phyloP scores from a whole-genome alignment of 2,888 invertebrate genomes.

The Lycaena phlaeas region DNA sequence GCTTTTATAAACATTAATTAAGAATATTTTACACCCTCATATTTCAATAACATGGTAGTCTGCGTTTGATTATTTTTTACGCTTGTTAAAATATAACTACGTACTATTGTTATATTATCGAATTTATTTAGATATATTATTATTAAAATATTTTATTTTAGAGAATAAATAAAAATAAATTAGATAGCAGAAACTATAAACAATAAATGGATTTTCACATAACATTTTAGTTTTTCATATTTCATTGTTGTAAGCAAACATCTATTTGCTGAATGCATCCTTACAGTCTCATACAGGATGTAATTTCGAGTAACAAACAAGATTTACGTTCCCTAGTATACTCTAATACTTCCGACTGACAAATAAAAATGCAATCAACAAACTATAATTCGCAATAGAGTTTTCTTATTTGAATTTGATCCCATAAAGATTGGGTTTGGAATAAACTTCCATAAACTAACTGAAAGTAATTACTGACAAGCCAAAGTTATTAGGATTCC shows the following conservation, averaged over 20 bases:
- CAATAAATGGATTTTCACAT: not conserved
- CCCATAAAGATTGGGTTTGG: not conserved
- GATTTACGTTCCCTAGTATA: not conserved
- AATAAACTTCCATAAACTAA: not conserved
- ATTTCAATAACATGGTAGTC: too few relatives aligned
- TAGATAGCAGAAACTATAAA: too few relatives aligned
- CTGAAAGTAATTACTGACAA: not conserved
- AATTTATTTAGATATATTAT: not conserved
- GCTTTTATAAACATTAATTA: too few relatives aligned
- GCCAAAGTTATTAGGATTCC: not conserved
- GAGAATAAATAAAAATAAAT: too few relatives aligned
- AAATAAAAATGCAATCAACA: slow-evolving; percentile 3
- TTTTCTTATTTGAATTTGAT: not conserved
- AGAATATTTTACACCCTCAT: too few relatives aligned
- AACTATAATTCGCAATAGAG: not conserved
- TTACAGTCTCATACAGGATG: slow-evolving; percentile 4
- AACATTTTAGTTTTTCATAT: not conserved
- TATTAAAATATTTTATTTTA: too few relatives aligned
- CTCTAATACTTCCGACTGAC: not conserved
- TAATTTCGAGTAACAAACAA: not conserved
- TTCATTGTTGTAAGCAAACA: not conserved
- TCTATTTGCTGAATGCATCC: not conserved
- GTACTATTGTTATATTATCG: not conserved
- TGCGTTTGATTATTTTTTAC: too few relatives aligned
- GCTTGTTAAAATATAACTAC: too few relatives aligned